Percentiles rank a stretch among this genome's conserved stretches.
phyloP scores from a whole-genome alignment of 2,797 vertebrate genomes.

The Epinephelus awoara region DNA sequence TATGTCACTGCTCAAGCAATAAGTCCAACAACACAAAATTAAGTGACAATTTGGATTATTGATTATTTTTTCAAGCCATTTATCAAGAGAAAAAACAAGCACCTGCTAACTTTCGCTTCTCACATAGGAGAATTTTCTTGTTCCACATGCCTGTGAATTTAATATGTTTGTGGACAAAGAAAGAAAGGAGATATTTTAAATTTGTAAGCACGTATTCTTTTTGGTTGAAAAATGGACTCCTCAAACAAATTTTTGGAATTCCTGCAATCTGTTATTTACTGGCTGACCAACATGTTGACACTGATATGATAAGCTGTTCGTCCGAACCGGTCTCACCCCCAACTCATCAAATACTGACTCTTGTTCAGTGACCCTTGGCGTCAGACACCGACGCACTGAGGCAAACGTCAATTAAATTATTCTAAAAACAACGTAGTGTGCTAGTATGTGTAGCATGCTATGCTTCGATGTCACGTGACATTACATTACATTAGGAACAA shows the following conservation, averaged over 20 bases:
- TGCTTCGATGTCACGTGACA: no score
- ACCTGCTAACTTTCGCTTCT: neutral
- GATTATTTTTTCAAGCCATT: neutral
- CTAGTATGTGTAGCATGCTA: no score
- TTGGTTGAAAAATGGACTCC: neutral
- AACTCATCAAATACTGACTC: no score
- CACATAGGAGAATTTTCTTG: neutral
- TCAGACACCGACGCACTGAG: no score
- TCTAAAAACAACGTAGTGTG: no score
- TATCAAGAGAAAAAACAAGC: neutral
- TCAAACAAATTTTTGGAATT: neutral
- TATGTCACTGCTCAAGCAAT: neutral
- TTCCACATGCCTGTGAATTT: neutral
- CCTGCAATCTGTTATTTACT: conserved; percentile 8
- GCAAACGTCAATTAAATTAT: no score
- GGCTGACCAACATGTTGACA: neutral
- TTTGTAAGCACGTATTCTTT: neutral
- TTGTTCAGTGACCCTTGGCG: no score
- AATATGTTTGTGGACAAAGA: neutral
- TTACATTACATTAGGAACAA: no score
- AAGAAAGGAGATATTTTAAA: neutral
- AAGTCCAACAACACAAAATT: neutral
- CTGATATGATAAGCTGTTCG: neutral
- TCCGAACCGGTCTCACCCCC: no score
- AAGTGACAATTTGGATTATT: conserved; percentile 5